Conservation (phyloP, 2,113 vertebrate genomes). For the Petrocephalus zakoni region DNA sequence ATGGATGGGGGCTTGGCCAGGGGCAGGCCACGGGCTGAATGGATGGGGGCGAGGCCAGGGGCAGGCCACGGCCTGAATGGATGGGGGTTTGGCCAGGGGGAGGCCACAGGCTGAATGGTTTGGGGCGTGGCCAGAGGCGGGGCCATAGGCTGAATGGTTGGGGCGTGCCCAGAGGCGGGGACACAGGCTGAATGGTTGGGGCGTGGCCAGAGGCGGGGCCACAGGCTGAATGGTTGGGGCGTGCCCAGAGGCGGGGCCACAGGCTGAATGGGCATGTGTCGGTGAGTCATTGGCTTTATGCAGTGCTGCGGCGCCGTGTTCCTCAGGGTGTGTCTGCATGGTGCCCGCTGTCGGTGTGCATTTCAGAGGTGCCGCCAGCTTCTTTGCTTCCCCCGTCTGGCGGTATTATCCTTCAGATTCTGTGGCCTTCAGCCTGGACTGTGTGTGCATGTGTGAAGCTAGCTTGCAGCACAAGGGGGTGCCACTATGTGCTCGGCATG, state of each 20-base stretch:
- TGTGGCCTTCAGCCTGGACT: not conserved
- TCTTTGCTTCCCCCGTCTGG: not conserved
- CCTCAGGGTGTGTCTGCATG: not conserved
- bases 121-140: not conserved
- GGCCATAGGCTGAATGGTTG: too few species aligned
- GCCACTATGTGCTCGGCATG: not conserved
- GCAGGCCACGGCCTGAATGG: not conserved
- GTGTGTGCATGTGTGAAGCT: slow-evolving; percentile 3
- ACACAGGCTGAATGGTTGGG: not conserved
- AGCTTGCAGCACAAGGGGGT: not conserved
- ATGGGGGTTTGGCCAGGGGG: not conserved
- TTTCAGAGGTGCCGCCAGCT: not conserved
- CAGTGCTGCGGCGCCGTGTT: slow-evolving; percentile 19
- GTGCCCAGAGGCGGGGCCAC: not conserved
- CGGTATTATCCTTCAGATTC: not conserved
- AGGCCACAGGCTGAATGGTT: not conserved
- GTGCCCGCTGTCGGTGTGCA: not conserved
- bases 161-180: not conserved
- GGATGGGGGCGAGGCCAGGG: too few species aligned
- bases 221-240: too few species aligned
- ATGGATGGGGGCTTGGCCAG: not conserved
- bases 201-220: not conserved
- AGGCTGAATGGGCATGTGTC: slow-evolving; percentile 10
- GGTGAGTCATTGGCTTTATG: not conserved
- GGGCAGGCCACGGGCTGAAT: not conserved